These are phyloP conservation scores for Shinisaurus crocodilurus DNA, from an alignment of 2,113 vertebrate species.

Conservation along the genomic window DNA sequence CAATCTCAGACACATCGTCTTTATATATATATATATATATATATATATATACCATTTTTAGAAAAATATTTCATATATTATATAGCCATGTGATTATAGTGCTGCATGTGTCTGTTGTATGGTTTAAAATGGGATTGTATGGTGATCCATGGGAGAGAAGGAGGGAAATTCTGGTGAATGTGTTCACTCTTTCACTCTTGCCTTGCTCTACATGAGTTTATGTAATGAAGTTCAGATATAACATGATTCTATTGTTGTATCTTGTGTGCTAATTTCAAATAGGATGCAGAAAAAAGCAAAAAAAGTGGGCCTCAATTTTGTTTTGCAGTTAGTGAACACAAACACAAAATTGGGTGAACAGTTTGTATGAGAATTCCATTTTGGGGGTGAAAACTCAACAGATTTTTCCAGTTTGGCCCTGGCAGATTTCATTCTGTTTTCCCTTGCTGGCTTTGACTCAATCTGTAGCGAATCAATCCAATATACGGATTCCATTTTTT, in stretches of 20 bases:
- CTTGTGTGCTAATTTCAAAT: neutral
- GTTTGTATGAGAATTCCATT: neutral
- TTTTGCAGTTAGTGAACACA: neutral
- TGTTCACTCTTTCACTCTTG: neutral
- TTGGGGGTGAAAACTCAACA: no score
- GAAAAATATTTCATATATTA: no score
- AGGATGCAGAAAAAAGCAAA: neutral
- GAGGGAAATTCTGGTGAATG: neutral
- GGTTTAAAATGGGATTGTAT: neutral
- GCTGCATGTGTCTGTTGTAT: neutral
- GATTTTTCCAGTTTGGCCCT: no score
- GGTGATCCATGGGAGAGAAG: neutral
- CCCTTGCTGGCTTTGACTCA: no score
- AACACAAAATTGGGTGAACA: neutral
- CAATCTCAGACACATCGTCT: no score
- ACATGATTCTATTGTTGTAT: neutral
- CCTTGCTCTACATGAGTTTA: neutral
- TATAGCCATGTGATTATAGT: neutral
- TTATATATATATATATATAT: no score
- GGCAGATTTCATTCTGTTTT: no score
- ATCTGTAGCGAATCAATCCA: no score
- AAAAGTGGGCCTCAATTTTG: neutral
- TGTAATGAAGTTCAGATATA: neutral
- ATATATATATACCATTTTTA: no score
- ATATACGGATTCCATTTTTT: no score